phyloP scores from a whole-genome alignment of 2,113 vertebrate species.

The Chitala chitala region DNA sequence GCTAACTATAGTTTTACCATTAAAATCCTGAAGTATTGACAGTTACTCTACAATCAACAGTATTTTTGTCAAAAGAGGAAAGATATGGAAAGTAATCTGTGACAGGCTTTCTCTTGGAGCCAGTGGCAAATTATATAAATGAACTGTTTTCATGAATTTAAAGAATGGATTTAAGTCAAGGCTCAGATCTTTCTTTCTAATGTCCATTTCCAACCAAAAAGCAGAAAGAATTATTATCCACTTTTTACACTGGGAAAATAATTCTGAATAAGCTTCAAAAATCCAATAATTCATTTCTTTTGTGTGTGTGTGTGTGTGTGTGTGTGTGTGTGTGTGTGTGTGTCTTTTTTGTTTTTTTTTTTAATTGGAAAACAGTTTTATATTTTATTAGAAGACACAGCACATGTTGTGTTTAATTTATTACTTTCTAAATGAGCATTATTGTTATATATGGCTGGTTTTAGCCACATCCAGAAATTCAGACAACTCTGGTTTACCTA shows the following conservation, averaged over 20 bases:
- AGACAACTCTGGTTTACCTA: background rate
- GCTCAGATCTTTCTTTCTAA: conserved; percentile 36
- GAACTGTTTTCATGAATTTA: conserved; percentile 27
- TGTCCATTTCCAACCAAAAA: conserved; percentile 31
- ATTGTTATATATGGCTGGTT: no score
- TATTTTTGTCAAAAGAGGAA: background rate
- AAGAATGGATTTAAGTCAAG: conserved; percentile 38
- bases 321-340: no score
- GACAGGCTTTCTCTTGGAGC: conserved; percentile 14
- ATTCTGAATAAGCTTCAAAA: conserved; percentile 19
- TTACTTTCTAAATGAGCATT: no score
- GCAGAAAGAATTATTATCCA: conserved; percentile 30
- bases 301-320: no score
- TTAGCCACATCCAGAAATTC: background rate
- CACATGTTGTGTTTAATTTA: no score
- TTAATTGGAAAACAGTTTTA: conserved; percentile 2
- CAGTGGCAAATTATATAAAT: conserved; percentile 26
- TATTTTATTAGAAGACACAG: background rate
- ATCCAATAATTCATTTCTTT: conserved; percentile 19
- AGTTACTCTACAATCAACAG: no score
- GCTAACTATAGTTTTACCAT: no score
- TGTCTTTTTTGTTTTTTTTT: conserved; percentile 39
- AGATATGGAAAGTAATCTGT: background rate
- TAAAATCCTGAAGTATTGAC: no score
- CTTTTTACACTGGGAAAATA: conserved; percentile 16